These are phyloP conservation scores for Crepidodera aurea DNA, from an alignment of 2,888 invertebrate species.

Conservation along the genomic window DNA sequence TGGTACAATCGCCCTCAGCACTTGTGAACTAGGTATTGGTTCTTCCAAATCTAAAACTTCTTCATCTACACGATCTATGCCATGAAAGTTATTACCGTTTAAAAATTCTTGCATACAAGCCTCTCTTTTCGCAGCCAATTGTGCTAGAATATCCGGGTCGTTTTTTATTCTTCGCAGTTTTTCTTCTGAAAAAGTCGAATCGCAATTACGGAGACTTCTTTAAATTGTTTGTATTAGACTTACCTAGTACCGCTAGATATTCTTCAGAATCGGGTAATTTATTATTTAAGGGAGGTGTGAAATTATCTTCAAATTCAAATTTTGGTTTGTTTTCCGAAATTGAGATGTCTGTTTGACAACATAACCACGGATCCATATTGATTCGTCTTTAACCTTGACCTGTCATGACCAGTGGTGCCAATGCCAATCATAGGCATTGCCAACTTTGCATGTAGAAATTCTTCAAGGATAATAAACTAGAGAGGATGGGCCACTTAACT, in stretches of 20 bases:
- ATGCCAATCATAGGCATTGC: no score
- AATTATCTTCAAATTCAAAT: slow-evolving; percentile 57
- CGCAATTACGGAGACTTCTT: no score
- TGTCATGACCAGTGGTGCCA: no score
- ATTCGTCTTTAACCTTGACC: neutral
- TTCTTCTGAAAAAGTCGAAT: slow-evolving; percentile 61
- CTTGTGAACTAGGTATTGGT: slow-evolving; percentile 58
- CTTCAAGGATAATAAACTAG: no score
- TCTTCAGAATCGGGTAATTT: slow-evolving; percentile 55
- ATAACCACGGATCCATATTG: slow-evolving; percentile 51
- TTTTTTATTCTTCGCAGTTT: slow-evolving; percentile 64
- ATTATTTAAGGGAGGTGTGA: slow-evolving; percentile 44
- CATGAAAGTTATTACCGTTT: slow-evolving; percentile 39
- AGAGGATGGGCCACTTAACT: no score
- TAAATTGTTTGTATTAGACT: slow-evolving; percentile 29
- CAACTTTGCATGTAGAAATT: no score
- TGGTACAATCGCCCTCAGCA: slow-evolving; percentile 63
- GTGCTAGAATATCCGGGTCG: slow-evolving; percentile 62
- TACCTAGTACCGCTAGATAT: slow-evolving; percentile 54
- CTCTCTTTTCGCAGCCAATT: slow-evolving; percentile 63
- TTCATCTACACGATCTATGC: slow-evolving; percentile 28
- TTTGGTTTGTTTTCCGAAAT: slow-evolving; percentile 40
- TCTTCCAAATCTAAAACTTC: slow-evolving; percentile 59
- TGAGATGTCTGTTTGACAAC: slow-evolving; percentile 45
- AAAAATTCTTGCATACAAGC: slow-evolving; percentile 64